Evolutionary conservation across 2,797 vertebrate genomes (phyloP), one percentile per base, ranked within the genome.

Genomic region (Sebastiscus albofasciatus): DNA sequence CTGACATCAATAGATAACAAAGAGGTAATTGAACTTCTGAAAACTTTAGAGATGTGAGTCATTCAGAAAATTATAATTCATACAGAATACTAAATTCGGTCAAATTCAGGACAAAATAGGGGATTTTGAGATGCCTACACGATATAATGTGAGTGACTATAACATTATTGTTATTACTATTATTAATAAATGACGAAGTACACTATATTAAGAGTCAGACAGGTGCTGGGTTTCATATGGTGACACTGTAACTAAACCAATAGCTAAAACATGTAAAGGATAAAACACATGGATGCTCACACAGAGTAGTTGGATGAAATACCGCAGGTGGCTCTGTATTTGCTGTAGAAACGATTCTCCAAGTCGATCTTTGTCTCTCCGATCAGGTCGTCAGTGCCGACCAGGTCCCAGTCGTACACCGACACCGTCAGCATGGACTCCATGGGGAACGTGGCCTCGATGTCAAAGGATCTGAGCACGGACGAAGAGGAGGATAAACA

Each of bases 301-400:
- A 96, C 81, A 69, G 98, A 96, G 71, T 99, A 99, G 75, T 90
- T 93, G 90, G 96, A 95, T 0, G 97, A 88, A 60, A 99, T 94
- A 62, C 99, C 98, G 0, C 98, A 99, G 1, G 98, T 99, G 1
- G 97, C 97, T 9, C 97, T 95, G 94, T 99, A 97, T 89, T 98
- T 99, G 97, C 98, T 99, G 95, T 99, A 99, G 93, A 96, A 99
- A 33, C 98, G 97, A 85, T 99, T 99, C 94, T 99, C 99, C 93
- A 99, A 91, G 91, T 99, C 99, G 0, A 99, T 98, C 94, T 97
- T 99, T 72, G 98, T 99, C 89, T 99, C 99, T 31, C 99, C 99
- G 0, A 99, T 99, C 90, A 99, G 96, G 90, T 99, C 99, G 0
- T 99, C 99, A 0, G 97, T 97, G 80, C 99, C 98, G 7, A 99